These are phyloP conservation scores for Blomia tropicalis DNA, from an alignment of 2,888 invertebrate genomes.

Conservation along the genomic window DNA sequence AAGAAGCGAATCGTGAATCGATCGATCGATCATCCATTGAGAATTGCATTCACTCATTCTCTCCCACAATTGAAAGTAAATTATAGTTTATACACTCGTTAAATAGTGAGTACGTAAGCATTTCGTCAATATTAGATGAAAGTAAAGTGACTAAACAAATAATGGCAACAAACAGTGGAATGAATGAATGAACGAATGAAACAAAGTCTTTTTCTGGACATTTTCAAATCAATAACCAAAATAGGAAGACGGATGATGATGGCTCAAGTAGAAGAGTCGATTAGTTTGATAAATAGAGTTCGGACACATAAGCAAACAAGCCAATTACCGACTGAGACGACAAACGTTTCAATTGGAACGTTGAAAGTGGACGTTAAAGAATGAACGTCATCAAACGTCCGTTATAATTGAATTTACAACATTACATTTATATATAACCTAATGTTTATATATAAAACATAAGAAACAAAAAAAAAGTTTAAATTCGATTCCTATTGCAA, in stretches of 20 bases:
- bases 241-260: neutral
- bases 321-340: constrained; percentile 1
- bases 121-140: neutral
- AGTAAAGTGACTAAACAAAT: neutral
- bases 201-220: neutral
- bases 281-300: constrained; percentile 8
- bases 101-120: constrained; percentile 14
- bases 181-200: too few relatives aligned
- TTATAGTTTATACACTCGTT: neutral
- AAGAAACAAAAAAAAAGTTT: too few relatives aligned
- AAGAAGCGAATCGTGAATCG: too few relatives aligned
- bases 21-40: neutral
- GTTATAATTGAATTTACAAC: too few relatives aligned
- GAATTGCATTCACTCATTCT: neutral
- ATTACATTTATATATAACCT: too few relatives aligned
- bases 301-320: neutral
- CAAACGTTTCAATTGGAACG: too few relatives aligned
- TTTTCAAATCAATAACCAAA: constrained; percentile 10
- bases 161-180: too few relatives aligned
- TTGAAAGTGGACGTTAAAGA: too few relatives aligned
- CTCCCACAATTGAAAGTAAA: neutral
- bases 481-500: too few relatives aligned
- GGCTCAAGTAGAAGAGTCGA: neutral
- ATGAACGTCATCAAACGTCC: too few relatives aligned
- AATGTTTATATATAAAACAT: too few relatives aligned